Evolutionary conservation across 1,140 invertebrate genomes (phyloP).

Genomic region (Pomacea maculata): DNA sequence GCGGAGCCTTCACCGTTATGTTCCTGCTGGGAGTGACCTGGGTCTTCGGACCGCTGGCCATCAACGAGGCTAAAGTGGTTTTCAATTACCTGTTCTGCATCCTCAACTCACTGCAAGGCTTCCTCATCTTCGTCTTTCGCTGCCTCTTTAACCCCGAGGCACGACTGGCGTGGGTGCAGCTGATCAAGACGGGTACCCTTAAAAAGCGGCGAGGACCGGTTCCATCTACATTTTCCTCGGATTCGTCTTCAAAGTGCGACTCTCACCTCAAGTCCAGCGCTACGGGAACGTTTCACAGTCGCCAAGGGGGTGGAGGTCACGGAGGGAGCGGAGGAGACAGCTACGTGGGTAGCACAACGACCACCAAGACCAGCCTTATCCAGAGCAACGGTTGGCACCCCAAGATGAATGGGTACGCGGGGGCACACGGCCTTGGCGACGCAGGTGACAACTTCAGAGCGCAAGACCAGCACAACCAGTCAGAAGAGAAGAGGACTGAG

Average conservation of each 20-base stretch:
- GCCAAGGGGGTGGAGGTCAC: constrained; percentile 22
- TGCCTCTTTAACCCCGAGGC: constrained; percentile 69
- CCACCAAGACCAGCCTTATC: constrained; percentile 28
- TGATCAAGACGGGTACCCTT: constrained; percentile 62
- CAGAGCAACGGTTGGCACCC: constrained; percentile 39
- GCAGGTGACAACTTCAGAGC: constrained; percentile 9
- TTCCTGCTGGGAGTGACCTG: constrained; percentile 70
- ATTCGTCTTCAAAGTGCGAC: constrained; percentile 37
- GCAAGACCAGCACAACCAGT: neutral
- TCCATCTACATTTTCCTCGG: constrained; percentile 52
- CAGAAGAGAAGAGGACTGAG: neutral
- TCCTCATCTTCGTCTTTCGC: constrained; percentile 69
- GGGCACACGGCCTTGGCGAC: neutral
- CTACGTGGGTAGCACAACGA: constrained; percentile 22
- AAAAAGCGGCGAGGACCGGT: constrained; percentile 54
- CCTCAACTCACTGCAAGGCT: constrained; percentile 69
- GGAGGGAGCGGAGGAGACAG: constrained; percentile 19
- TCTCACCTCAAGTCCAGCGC: constrained; percentile 32
- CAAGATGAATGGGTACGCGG: constrained; percentile 29
- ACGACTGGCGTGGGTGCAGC: constrained; percentile 64
- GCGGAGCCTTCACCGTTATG: constrained; percentile 70
- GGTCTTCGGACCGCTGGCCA: constrained; percentile 69
- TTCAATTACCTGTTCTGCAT: constrained; percentile 70
- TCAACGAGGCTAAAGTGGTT: constrained; percentile 65
- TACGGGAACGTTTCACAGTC: constrained; percentile 17